Evolutionary conservation across 1,140 invertebrate species (phyloP).

Genomic region (Bombus balteatus): DNA sequence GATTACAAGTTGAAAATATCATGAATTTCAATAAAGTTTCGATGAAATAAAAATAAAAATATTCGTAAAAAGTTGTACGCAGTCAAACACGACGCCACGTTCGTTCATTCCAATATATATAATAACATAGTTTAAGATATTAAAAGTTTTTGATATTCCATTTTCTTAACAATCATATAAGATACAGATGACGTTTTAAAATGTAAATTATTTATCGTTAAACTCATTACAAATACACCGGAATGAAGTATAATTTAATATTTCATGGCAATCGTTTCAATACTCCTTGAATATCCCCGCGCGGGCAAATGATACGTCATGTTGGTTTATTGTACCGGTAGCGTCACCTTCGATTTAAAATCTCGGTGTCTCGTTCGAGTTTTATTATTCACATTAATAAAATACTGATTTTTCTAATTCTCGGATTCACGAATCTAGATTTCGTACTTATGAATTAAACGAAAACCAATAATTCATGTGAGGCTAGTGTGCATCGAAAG

Average conservation of each 20-base stretch:
- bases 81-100: not conserved
- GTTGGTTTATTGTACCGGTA: not conserved
- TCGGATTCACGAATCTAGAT: not conserved
- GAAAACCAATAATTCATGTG: too few species aligned
- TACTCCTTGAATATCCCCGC: not conserved
- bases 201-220: not conserved
- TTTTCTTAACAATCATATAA: too few species aligned
- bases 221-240: too few species aligned
- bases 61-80: not conserved
- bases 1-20: not conserved
- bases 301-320: not conserved
- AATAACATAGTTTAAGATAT: not conserved
- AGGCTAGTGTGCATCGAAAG: not conserved
- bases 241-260: not conserved
- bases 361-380: not conserved
- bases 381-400: not conserved
- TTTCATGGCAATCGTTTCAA: not conserved
- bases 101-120: not conserved
- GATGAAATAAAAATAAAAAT: not conserved
- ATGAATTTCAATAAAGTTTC: not conserved
- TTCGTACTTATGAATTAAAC: not conserved
- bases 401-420: not conserved
- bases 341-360: constrained; percentile 21
- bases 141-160: not conserved
- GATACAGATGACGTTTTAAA: not conserved